These are phyloP conservation scores for Hypselothyrea guttata DNA, from an alignment of 2,888 invertebrate species.

Conservation along the genomic window DNA sequence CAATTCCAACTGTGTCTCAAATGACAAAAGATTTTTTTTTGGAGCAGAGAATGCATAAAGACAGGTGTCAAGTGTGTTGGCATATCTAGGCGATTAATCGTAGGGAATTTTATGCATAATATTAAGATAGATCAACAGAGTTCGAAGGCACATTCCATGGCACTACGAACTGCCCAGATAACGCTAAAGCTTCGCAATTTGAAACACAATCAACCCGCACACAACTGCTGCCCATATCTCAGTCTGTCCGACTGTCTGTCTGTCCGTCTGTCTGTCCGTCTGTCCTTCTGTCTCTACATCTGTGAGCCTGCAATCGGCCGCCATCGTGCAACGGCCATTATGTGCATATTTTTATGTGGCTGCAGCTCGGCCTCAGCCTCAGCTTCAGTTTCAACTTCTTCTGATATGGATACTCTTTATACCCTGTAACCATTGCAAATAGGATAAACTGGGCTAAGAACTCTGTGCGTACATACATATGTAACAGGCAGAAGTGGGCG, in stretches of 20 bases:
- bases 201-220: slow-evolving; percentile 29
- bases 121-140: slow-evolving; percentile 14
- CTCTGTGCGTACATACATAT: too few relatives aligned
- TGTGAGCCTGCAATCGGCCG: background rate
- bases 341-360: slow-evolving; percentile 63
- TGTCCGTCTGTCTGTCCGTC: background rate
- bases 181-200: slow-evolving; percentile 16
- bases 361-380: slow-evolving; percentile 2
- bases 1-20: too few relatives aligned
- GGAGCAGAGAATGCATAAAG: too few relatives aligned
- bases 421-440: too few relatives aligned
- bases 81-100: slow-evolving; percentile 29
- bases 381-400: slow-evolving; percentile 7
- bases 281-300: background rate
- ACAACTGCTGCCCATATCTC: background rate
- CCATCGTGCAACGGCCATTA: slow-evolving; percentile 54
- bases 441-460: too few relatives aligned
- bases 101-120: slow-evolving; percentile 18
- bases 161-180: slow-evolving; percentile 11
- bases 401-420: too few relatives aligned
- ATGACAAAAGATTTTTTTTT: background rate
- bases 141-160: slow-evolving; percentile 4
- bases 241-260: background rate
- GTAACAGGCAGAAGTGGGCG: too few relatives aligned
- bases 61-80: slow-evolving; percentile 22